Evolutionary conservation across 2,888 invertebrate species (phyloP), one percentile per base, ranked within the genome.

Genomic region (Synanthedon andrenaeformis): DNA sequence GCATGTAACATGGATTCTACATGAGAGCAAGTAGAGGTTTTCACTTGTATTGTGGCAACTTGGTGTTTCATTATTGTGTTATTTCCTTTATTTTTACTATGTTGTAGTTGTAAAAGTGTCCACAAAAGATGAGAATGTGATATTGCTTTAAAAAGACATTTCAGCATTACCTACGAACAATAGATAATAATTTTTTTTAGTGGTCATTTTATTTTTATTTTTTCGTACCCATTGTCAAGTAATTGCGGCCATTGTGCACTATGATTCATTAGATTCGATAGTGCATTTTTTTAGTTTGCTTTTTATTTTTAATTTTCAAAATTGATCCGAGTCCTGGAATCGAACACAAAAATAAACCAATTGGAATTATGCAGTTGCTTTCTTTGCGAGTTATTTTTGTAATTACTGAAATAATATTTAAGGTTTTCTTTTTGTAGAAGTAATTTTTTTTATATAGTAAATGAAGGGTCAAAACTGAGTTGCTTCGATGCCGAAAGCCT

Each of bases 11-110:
- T 66, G 70, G 65, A 72, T 67, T 69, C 67, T 62, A 66, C 66
- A 69, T 58, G 82, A 82, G 83, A 84, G 82, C 77, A 62, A 63
- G 61, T 77, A 76, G 79, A 75, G 80, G 77, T 70, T 80, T 81
- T 76, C 74, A 68, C 64, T 58, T 62, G 56, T 52, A 64, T 64
- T 63, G 58, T 66, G 61, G 60, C 60, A 61, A 63, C 62, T 64
- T 60, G 55, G 59, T 56, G 54, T 57, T 28, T 17, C 19, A 53
- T 17, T 53, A 49, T 51, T 45, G 13, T 45, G 13, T 45, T 45
- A 17, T 28, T 45, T 14, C 14, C 45, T 60, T 14, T 48, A 49
- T 19, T n/a, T 50, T 12, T 35, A 35, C 10, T 35, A 35, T 35
- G 35, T 35, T 10, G 35, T 35, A 35, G 35, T 10, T 10, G 35